Evolutionary conservation across 2,888 invertebrate genomes (phyloP), one percentile per base, ranked within the genome.

Genomic region (Yponomeuta sedellus): DNA sequence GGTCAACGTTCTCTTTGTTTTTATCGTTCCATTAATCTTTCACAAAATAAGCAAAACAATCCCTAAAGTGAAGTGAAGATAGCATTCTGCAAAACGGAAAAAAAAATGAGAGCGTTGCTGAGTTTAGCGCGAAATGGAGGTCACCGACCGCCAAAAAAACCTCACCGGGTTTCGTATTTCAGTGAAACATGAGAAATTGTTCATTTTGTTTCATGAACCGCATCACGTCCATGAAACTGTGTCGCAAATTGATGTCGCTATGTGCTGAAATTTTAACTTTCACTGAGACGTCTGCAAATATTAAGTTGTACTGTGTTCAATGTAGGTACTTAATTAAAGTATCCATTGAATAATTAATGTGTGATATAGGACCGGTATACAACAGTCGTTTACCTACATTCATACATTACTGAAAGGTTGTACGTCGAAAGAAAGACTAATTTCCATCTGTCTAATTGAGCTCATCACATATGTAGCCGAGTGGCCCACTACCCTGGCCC

Each of bases 401-500:
- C 22, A 59, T 25, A 59, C n/a, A n/a, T n/a, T n/a, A 22, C 19
- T 59, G 44, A 52, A 16, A 12, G 5, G 44, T 6, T 6, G 44
- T 4, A 16, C 16, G 3, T 12, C 44, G 44, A 34, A 34, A 34
- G 34, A 34, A 34, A 34, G 34, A 52, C 44, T 52, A 16, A 52
- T 5, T 52, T 52, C 12, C 44, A 12, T 44, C 10, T 44, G 44
- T 3, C 44, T 52, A 52, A 52, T 52, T 52, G 44, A 52, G 44
- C 44, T 52, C 44, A 52, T 52, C 44, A 52, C 44, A 52, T 52
- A 52, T 52, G 44, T 52, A 52, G 77, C 78, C 73, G 75, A 73
- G 74, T 80, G 75, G 79, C 88, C 88, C 80, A 88, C 86, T 89
- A 86, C 83, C 90, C 86, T 88, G 88, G 81, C 88, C 86, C 77